Evolutionary conservation across 2,888 invertebrate species (phyloP), one percentile per base, ranked within the genome.

Genomic region (Anoplius nigerrimus): DNA sequence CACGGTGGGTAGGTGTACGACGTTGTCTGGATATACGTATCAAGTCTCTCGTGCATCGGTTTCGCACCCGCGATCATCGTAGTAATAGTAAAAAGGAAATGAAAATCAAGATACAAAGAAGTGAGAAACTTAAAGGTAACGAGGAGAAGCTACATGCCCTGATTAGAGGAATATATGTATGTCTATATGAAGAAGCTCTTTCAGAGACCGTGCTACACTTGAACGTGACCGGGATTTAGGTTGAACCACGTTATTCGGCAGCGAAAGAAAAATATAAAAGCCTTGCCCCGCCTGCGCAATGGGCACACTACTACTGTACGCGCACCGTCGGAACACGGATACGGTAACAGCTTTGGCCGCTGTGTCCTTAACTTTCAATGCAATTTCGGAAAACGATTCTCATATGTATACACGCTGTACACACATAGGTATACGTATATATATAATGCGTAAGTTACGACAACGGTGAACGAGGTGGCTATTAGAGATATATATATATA

Each of bases 171-270:
- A 24, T n/a, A 54, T 24, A 53, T 53, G 34, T 34, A 24, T 54
- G 27, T 54, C 16, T 27, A 53, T 53, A 55, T 34, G 24, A 1
- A 11, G 13, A 27, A 83, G 82, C 79, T 80, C 78, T 84, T 83
- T 86, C 86, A 87, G 88, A 88, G 88, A 88, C 87, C 83, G 83
- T 86, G 88, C 83, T 86, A 88, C 88, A 79, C 87, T 88, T 88
- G 88, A 87, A 87, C 80, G 81, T 76, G 82, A 82, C 79, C 81
- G 83, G 76, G 57, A 65, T 78, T 72, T 81, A 76, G 79, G 81
- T 87, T 87, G 88, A 79, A 83, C 88, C 88, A 88, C 82, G 83
- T 85, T 88, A 84, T 82, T 84, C 82, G 67, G 78, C 88, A 86
- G 82, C 83, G 80, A 82, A 84, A 75, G 56, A 75, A 74, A 79